Conservation (phyloP, 1,140 invertebrate species). For the Caenorhabditis tropicalis region DNA sequence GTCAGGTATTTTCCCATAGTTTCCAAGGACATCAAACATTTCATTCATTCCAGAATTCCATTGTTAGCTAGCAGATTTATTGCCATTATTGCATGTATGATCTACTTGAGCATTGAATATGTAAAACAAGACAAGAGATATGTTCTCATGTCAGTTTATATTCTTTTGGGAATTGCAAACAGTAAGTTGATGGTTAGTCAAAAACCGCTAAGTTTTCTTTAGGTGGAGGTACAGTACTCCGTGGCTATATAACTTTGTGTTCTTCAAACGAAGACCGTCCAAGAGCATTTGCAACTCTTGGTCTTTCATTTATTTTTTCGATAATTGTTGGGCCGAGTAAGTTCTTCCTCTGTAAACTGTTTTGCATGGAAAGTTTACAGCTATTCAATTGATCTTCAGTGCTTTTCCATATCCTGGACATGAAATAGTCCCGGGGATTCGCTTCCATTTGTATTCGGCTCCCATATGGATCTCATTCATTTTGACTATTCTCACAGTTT, state of each 20-base stretch:
- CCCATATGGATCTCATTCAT: constrained; percentile 5
- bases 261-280: constrained; percentile 27
- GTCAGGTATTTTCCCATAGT: background rate
- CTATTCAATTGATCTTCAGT: background rate
- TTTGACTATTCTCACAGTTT: background rate
- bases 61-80: constrained; percentile 26
- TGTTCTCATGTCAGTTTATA: constrained; percentile 6
- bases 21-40: background rate
- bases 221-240: constrained; percentile 32
- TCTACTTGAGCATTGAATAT: constrained; percentile 43
- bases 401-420: background rate
- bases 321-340: constrained; percentile 41
- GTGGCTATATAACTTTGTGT: constrained; percentile 35
- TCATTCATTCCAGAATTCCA: constrained; percentile 5
- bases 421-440: background rate
- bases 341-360: constrained; percentile 1
- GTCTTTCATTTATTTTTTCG: constrained; percentile 20
- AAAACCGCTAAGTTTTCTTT: background rate
- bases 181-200: no score
- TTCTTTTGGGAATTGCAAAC: background rate
- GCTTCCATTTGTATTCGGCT: constrained; percentile 5
- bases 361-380: background rate
- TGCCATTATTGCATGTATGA: constrained; percentile 24
- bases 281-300: constrained; percentile 26
- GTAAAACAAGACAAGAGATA: constrained; percentile 13